Evolutionary conservation across 2,888 invertebrate species (phyloP), one percentile per base, ranked within the genome.

Genomic region (Chymomyza procnemis): DNA sequence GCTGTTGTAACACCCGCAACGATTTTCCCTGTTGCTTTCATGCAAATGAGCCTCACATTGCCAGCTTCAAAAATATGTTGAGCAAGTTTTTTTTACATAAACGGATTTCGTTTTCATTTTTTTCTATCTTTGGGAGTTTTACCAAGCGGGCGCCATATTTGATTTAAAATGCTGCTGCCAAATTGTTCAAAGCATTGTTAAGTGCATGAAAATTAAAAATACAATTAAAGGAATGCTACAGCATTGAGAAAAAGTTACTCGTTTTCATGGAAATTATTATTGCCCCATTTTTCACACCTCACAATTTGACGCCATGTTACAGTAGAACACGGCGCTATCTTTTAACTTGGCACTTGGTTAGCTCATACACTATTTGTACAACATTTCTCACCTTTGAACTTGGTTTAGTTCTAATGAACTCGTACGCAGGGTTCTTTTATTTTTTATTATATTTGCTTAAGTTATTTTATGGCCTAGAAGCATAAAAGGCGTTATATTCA

Each of bases 121-220:
- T 26, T 26, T 26, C n/a, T n/a, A n/a, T n/a, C n/a, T 26, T 26
- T 4, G 4, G 26, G 47, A 47, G 47, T 47, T n/a, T 47, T 47
- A 22, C 22, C 58, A 55, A 50, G 18, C 70, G 19, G 68, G 61
- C 85, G 81, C 87, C 81, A 81, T 81, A 87, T 87, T 81, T 81
- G 81, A 87, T 87, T 81, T 81, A 79, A 81, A 87, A 87, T 41
- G 71, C 87, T 81, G 76, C 73, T 74, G 87, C 74, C 82, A 74
- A 75, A 78, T 79, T 78, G 78, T 80, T 72, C 78, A 80, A 85
- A 75, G 73, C 75, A 50, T 73, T 63, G 66, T 80, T 75, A 73
- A 74, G 74, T 76, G 48, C 61, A 72, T 71, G 73, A 85, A 78
- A 85, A 83, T 78, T 75, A 75, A 68, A 81, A 85, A 87, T 76